phyloP scores from a whole-genome alignment of 2,888 invertebrate species.

The Sarcophaga variegata region DNA sequence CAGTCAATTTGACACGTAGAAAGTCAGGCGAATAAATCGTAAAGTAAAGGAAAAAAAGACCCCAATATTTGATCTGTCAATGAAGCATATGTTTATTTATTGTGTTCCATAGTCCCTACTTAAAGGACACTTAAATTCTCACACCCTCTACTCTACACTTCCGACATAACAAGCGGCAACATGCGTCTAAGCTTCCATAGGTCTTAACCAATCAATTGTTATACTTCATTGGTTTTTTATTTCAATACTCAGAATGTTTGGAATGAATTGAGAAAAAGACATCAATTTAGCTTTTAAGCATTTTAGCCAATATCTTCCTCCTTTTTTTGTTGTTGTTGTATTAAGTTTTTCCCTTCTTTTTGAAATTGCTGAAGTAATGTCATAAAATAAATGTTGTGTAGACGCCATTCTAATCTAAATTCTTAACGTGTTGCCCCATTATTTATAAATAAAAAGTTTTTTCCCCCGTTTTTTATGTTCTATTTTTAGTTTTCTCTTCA shows the following conservation, averaged over 20 bases:
- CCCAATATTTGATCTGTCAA: slow-evolving; percentile 1
- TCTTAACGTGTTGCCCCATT: slow-evolving; percentile 25
- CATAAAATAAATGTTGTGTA: slow-evolving; percentile 61
- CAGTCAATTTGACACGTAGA: neutral
- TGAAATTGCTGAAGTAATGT: slow-evolving; percentile 25
- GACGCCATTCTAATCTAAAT: slow-evolving; percentile 43
- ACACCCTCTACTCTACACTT: too few species aligned
- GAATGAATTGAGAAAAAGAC: slow-evolving; percentile 22
- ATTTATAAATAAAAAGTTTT: slow-evolving; percentile 6
- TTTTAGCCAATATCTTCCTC: neutral
- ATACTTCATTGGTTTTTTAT: slow-evolving; percentile 69
- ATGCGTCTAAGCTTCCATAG: too few species aligned
- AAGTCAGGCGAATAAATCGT: slow-evolving; percentile 21
- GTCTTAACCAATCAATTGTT: slow-evolving; percentile 70
- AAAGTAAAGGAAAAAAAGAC: slow-evolving; percentile 16
- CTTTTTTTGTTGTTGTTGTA: neutral
- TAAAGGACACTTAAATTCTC: slow-evolving; percentile 44
- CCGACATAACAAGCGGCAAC: too few species aligned
- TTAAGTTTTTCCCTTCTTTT: neutral
- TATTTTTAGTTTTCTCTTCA: too few species aligned
- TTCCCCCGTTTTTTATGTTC: too few species aligned
- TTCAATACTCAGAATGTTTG: slow-evolving; percentile 38
- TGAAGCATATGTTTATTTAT: slow-evolving; percentile 55
- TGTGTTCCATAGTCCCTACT: slow-evolving; percentile 13
- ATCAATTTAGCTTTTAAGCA: slow-evolving; percentile 31